Base-by-base conservation (phyloP, 2,113 vertebrate species). In the Chlorodrepanis virens region DNA sequence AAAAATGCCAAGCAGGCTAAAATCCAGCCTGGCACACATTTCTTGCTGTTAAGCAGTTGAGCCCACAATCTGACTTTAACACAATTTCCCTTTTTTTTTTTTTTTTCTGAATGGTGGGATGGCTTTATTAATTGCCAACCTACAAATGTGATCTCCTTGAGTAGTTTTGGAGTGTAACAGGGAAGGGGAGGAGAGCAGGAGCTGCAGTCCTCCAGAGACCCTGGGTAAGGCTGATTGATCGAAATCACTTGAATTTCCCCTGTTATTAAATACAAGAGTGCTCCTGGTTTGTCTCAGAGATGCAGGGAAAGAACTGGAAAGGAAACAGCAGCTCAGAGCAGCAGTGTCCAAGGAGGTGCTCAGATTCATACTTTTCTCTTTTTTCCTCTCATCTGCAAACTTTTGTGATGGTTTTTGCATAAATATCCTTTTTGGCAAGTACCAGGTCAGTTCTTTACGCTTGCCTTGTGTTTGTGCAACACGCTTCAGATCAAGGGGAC, bases 191-290 rank as follows among this genome's bases (percentile, higher is more conserved):
- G 40, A 76, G 45, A 72, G 44, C 28, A n/a, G 70, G 44, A 94
- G 69, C 61, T 68, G 44, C 4, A 2, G 35, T 77, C 37, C 77
- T 95, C 76, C 69, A 87, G 81, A 82, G 69, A 57, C 13, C 12
- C 16, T 0, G 4, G 67, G 25, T 13, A 82, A 52, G 52, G 42
- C 45, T 65, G 78, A 91, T 49, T 80, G 90, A 92, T 74, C 31
- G 5, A 91, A 95, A 88, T 68, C 88, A 72, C 96, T 95, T 72
- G 53, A 72, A 94, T 94, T 91, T 89, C 77, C 56, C 74, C 60
- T 54, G 2, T 84, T 89, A 89, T 82, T 70, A 78, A 71, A 84
- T 31, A 71, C 47, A 63, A 87, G 42, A 70, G 60, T 2, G 6
- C 65, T 87, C 56, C 83, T 84, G 47, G 42, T 60, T 84, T 87